A percentile compares a stretch with the other conserved stretches of the same genome.
Evolutionary conservation across 2,888 invertebrate species (phyloP).

Genomic region (Rhimphoctona megacephalus): DNA sequence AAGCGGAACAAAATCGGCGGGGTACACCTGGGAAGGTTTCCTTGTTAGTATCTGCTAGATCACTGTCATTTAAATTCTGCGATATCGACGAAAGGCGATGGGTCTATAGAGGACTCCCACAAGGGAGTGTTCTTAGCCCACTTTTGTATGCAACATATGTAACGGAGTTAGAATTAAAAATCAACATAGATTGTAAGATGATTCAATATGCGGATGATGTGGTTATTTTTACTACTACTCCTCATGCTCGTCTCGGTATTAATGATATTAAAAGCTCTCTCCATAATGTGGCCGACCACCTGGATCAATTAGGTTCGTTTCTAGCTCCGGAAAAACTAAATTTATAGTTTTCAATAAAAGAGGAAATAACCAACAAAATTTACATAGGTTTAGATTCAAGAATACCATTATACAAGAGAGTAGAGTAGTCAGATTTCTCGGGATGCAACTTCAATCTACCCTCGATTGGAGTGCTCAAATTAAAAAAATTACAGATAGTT

Average conservation of each 20-base stretch:
- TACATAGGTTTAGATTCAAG: not conserved
- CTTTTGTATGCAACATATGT: constrained; percentile 23
- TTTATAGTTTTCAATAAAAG: not conserved
- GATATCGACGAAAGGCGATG: constrained; percentile 5
- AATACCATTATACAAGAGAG: not conserved
- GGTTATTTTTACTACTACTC: not conserved
- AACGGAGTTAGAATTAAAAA: not conserved
- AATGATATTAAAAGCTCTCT: not conserved
- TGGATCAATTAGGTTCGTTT: not conserved
- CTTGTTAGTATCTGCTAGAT: constrained; percentile 10
- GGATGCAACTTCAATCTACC: not conserved
- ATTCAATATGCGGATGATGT: constrained; percentile 26
- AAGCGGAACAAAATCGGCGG: no score
- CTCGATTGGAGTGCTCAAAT: not conserved
- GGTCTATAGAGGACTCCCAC: constrained; percentile 16
- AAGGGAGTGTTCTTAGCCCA: no score
- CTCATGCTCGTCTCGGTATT: not conserved
- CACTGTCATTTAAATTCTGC: not conserved
- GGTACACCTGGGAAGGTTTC: no score
- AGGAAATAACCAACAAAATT: not conserved
- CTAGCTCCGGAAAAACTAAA: constrained; percentile 4
- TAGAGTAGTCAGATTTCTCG: not conserved
- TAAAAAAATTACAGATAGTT: not conserved
- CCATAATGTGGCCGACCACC: not conserved
- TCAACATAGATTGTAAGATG: not conserved